phyloP scores from a whole-genome alignment of 2,797 vertebrate species.

The Enteromius anoplus region DNA sequence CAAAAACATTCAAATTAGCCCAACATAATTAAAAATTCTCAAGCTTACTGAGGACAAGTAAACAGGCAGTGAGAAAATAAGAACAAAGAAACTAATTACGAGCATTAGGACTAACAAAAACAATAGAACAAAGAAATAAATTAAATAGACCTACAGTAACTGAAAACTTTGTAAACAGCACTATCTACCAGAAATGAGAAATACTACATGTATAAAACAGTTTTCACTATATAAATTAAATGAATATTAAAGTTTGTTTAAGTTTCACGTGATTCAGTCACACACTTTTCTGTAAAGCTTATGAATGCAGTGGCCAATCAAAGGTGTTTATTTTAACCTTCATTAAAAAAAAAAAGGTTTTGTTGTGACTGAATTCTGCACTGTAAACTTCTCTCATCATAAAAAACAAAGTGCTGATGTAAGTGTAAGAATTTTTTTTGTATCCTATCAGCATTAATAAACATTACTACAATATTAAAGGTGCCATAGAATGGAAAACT shows the following conservation, averaged over 20 bases:
- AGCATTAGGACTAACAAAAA: not conserved
- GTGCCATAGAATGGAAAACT: no score
- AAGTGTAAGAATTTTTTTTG: not conserved
- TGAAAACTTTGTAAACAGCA: not conserved
- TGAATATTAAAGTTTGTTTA: not conserved
- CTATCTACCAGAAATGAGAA: not conserved
- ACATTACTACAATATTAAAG: not conserved
- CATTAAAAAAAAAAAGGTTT: not conserved
- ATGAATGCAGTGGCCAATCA: not conserved
- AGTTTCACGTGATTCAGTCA: not conserved
- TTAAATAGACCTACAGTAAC: not conserved
- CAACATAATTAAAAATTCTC: not conserved
- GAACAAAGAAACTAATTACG: not conserved
- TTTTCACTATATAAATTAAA: not conserved
- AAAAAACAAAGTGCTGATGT: not conserved
- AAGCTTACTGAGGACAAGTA: not conserved
- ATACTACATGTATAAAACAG: not conserved
- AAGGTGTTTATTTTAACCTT: not conserved
- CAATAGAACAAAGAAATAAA: not conserved
- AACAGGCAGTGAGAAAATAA: not conserved
- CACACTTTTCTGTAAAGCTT: not conserved
- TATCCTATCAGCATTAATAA: not conserved
- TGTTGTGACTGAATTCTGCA: not conserved
- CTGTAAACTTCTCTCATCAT: not conserved
- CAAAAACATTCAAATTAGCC: not conserved